Conservation (phyloP, 2,113 vertebrate genomes). For the Dipodomys stephensi region DNA sequence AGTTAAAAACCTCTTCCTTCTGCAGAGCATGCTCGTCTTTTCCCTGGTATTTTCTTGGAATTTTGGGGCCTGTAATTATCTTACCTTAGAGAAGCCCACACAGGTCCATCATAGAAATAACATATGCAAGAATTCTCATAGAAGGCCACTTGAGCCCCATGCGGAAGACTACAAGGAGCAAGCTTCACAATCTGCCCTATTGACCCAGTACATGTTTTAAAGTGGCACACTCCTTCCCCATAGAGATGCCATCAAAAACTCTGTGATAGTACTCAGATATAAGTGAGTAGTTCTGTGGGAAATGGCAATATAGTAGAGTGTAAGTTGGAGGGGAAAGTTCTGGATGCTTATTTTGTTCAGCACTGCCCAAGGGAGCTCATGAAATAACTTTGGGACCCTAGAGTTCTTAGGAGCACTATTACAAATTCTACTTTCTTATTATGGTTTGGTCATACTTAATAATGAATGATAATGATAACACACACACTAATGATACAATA, state of each 20-base stretch:
- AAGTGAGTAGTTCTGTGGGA: neutral
- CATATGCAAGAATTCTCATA: neutral
- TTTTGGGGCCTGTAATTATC: neutral
- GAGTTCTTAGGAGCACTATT: neutral
- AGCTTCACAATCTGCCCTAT: neutral
- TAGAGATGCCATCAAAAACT: neutral
- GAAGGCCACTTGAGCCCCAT: neutral
- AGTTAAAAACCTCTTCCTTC: neutral
- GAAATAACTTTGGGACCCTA: neutral
- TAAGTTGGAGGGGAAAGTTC: too few relatives aligned
- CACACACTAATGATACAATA: neutral
- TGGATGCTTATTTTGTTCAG: neutral
- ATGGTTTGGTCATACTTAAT: neutral
- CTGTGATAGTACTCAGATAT: neutral
- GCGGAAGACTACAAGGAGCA: neutral
- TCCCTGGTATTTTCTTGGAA: neutral
- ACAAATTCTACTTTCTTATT: neutral
- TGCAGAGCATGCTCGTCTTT: neutral
- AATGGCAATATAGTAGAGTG: neutral
- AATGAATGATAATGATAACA: neutral
- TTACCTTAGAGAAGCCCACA: slow-evolving; percentile 5
- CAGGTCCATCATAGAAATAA: neutral
- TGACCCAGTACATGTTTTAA: neutral
- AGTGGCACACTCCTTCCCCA: neutral
- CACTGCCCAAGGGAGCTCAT: neutral